phyloP scores from a whole-genome alignment of 2,797 vertebrate species.

The Cirrhinus mrigala region DNA sequence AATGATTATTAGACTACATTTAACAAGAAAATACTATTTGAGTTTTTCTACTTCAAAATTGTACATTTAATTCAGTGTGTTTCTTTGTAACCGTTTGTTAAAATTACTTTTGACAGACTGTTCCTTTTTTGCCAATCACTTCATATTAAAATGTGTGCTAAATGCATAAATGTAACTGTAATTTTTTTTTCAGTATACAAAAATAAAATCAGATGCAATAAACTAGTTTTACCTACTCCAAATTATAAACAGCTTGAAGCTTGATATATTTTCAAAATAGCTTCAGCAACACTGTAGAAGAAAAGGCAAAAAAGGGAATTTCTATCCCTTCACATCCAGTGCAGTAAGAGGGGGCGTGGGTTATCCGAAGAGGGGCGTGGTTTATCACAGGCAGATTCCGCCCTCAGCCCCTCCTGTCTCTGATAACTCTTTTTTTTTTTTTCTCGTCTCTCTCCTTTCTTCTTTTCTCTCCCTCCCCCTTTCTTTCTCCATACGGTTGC shows the following conservation, averaged over 20 bases:
- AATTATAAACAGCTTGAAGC: not conserved
- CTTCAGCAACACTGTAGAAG: not conserved
- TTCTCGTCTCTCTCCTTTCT: slow-evolving; percentile 25
- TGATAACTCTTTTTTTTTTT: slow-evolving; percentile 40
- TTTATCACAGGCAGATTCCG: not conserved
- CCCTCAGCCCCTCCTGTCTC: slow-evolving; percentile 18
- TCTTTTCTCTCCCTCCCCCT: slow-evolving; percentile 33
- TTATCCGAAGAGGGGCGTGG: not conserved
- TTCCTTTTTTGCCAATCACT: too few species aligned
- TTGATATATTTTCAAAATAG: not conserved
- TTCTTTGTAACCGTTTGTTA: not conserved
- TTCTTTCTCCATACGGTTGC: slow-evolving; percentile 53
- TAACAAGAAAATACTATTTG: too few species aligned
- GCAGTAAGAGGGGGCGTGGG: not conserved
- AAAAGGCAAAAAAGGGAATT: not conserved
- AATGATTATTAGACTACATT: too few species aligned
- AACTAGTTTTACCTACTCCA: not conserved
- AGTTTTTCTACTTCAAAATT: not conserved
- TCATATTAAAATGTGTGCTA: too few species aligned
- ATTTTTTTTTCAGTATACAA: not conserved
- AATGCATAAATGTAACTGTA: not conserved
- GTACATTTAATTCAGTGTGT: not conserved
- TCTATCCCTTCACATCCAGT: not conserved
- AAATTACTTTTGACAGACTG: not conserved
- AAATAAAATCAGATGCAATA: not conserved